phyloP scores from a whole-genome alignment of 2,888 invertebrate genomes.

The Carabus problematicus region DNA sequence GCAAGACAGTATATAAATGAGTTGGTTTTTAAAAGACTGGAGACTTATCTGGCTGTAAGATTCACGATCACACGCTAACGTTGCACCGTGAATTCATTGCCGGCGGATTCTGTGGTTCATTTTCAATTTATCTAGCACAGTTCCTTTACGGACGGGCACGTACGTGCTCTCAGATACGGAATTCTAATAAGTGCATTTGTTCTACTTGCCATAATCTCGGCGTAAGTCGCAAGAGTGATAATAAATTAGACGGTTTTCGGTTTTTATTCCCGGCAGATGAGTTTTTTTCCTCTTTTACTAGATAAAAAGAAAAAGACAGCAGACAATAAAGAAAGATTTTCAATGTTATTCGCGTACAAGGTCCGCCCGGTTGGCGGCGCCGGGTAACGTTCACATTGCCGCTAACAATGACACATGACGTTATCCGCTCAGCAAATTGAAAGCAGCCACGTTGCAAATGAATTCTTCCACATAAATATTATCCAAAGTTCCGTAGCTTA shows the following conservation, averaged over 20 bases:
- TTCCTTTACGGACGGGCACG: not conserved
- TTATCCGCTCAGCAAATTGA: conserved; percentile 2
- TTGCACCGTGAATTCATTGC: no score
- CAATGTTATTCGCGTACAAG: conserved; percentile 7
- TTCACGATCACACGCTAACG: no score
- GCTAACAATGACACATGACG: conserved; percentile 17
- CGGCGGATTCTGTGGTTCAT: no score
- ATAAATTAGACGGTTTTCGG: conserved; percentile 16
- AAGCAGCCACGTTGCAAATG: conserved; percentile 2
- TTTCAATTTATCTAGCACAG: no score
- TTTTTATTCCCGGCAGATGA: conserved; percentile 11
- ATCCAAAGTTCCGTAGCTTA: no score
- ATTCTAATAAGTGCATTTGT: conserved; percentile 12
- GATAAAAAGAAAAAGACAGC: no score
- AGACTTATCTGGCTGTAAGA: no score
- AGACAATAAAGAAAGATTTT: conserved; percentile 13
- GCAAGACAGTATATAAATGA: no score
- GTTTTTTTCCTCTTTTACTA: not conserved
- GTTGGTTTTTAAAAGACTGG: no score
- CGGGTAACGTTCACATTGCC: not conserved
- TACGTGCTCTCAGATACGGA: conserved; percentile 11
- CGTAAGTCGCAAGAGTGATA: conserved; percentile 10
- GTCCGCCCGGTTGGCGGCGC: not conserved
- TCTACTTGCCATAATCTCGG: not conserved
- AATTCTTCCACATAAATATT: no score